Base-by-base conservation (phyloP, 2,888 invertebrate species). In the Argyra leucocephala region DNA sequence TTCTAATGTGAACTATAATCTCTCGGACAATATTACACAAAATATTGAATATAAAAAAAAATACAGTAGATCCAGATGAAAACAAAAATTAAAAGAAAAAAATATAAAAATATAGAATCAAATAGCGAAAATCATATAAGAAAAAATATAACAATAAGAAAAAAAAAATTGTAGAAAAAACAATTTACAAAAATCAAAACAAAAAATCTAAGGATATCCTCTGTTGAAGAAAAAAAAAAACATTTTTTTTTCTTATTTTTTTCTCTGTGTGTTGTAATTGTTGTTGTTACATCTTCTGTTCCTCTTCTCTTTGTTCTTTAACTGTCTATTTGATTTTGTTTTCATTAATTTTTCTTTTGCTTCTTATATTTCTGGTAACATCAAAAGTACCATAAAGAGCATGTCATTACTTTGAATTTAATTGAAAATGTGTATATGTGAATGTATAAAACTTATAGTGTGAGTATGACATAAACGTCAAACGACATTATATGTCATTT, bases 401-500 rank as follows among this genome's bases (percentile, higher is more conserved):
- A 48, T 48, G 48, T 18, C 48, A 48, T 48, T 48, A 48, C 48
- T 48, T 48, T 48, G 48, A 48, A 48, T 48, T 18, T 48, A 5
- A 48, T 48, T 48, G 48, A 15, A 48, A 9, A 48, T 18, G 15
- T 48, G 18, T 48, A 15, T 48, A 31, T 31, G 12, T 31, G 26
- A 31, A 31, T 31, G 7, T 10, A 6, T 10, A 31, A 31, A 31
- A 31, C 3, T 31, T 10, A 48, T n/a, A 48, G 15, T 2, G 48
- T 48, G 15, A 18, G n/a, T 48, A 48, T 18, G 48, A 48, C 12
- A 48, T 48, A 48, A 48, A 48, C 18, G 48, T 48, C 48, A 48
- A 48, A 48, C 48, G 48, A 48, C 48, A 48, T 15, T 48, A 48
- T 48, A 48, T 48, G 48, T 48, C 48, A 48, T 48, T 48, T 48